Evolutionary conservation across 2,888 invertebrate species (phyloP), one percentile per base, ranked within the genome.

Genomic region (Rhamphomyia laevipes): DNA sequence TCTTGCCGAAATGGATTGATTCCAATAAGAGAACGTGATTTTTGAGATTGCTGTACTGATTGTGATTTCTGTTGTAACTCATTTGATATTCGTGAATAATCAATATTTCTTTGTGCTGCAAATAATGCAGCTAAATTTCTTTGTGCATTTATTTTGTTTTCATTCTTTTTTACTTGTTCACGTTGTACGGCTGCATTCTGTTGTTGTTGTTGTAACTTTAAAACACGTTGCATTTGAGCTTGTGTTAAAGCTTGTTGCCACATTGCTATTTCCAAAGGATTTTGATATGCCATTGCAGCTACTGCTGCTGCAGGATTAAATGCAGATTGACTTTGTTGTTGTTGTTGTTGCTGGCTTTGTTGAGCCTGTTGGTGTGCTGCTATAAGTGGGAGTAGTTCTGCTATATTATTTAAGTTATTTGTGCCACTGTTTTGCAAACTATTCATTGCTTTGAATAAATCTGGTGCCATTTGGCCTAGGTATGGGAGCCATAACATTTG

Each of bases 401-500:
- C 51, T 9, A 64, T 60, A 27, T 44, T 45, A 11, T 51, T 51
- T 37, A 59, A 59, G 9, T 60, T 23, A n/a, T 6, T 10, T 10
- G 42, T n/a, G 7, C n/a, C 15, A 27, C 15, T 42, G 40, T 49
- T 59, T 46, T 65, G 63, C 30, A 65, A 30, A 5, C 60, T 59
- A 21, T 57, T 45, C 48, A 63, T 66, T 55, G 61, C 69, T 66
- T 61, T 73, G 58, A 71, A 63, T 72, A 78, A 45, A 72, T 77
- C 66, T 73, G 75, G 65, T 2, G 67, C 64, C 46, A 68, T 55
- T 53, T 68, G 67, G 2, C 67, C 66, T 37, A 69, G 61, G 60
- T 84, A 85, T 0, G 84, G 84, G 46, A 84, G 65, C 84, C 84
- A 85, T 55, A 84, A 64, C 81, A 85, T 82, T 61, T 84, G 84